Evolutionary conservation across 2,113 vertebrate genomes (phyloP).

Genomic region (Etheostoma cragini): DNA sequence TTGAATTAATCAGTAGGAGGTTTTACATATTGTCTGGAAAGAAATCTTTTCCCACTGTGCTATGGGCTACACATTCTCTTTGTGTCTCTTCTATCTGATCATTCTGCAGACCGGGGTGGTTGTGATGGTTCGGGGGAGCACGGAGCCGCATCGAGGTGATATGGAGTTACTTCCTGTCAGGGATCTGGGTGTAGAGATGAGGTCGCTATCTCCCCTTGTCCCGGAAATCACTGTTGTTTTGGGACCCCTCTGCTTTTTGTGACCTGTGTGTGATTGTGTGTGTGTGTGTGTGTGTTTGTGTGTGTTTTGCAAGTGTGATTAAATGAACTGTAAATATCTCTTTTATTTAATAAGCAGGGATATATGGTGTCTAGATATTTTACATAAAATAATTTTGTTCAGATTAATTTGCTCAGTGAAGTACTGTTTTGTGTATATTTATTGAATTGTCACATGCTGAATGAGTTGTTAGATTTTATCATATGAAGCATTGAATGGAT

Average conservation of each 20-base stretch:
- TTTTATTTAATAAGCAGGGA: constrained; percentile 24
- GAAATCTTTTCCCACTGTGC: background rate
- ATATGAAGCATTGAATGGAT: constrained; percentile 2
- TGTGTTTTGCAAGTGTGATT: background rate
- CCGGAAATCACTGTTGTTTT: constrained; percentile 51
- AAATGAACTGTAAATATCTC: constrained; percentile 45
- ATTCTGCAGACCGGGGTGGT: constrained; percentile 62
- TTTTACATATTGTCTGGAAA: background rate
- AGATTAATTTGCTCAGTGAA: constrained; percentile 1
- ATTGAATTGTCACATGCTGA: constrained; percentile 43
- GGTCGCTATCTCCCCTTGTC: background rate
- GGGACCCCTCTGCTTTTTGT: constrained; percentile 84
- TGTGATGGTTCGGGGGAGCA: constrained; percentile 64
- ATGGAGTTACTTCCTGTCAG: constrained; percentile 81
- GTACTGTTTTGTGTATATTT: constrained; percentile 57
- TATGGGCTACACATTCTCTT: background rate
- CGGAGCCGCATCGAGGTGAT: constrained; percentile 70
- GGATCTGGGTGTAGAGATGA: constrained; percentile 68
- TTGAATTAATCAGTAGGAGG: background rate
- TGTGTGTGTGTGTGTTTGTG: background rate
- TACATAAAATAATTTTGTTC: background rate
- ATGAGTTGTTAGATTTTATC: background rate
- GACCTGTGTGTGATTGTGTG: constrained; percentile 45
- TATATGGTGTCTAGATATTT: constrained; percentile 4
- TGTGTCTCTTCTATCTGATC: constrained; percentile 1